A percentile compares a stretch with the other conserved stretches of the same genome.
These are phyloP conservation scores for Hipposideros armiger DNA, from an alignment of 2,113 vertebrate genomes.

Conservation along the genomic window DNA sequence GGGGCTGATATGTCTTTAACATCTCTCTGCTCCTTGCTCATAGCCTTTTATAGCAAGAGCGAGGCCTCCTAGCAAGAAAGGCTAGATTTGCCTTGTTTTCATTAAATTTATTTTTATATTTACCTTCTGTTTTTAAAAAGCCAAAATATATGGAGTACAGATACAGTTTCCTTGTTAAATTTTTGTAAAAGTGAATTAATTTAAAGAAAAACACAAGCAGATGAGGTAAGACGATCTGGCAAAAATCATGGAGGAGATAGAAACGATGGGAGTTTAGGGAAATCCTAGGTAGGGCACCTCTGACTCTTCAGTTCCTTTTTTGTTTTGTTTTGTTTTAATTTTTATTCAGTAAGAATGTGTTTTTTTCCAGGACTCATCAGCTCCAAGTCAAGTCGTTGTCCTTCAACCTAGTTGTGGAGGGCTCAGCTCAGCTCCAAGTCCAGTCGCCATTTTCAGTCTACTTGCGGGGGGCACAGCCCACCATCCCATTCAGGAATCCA, in stretches of 20 bases:
- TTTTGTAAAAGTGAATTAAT: constrained; percentile 42
- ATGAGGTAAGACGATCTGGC: neutral
- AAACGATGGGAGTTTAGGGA: neutral
- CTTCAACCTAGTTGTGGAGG: too few species aligned
- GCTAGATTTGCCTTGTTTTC: constrained; percentile 35
- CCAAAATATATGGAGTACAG: constrained; percentile 24
- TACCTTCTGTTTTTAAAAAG: constrained; percentile 66
- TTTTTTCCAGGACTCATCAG: too few species aligned
- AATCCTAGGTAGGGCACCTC: neutral
- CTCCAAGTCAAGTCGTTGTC: too few species aligned
- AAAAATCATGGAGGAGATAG: neutral
- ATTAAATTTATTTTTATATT: constrained; percentile 55
- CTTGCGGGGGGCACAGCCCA: too few species aligned
- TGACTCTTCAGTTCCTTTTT: neutral
- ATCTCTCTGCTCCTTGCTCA: neutral
- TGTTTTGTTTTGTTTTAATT: too few species aligned
- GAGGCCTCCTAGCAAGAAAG: neutral
- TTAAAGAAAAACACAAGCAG: constrained; percentile 49
- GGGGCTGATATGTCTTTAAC: neutral
- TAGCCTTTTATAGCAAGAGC: neutral
- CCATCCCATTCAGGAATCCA: too few species aligned
- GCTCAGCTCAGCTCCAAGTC: too few species aligned
- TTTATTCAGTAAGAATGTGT: too few species aligned
- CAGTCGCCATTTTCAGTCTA: too few species aligned
- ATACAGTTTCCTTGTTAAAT: constrained; percentile 19